These are phyloP conservation scores for Montipora cactus DNA, from an alignment of 64 coral and sea anemone genomes.

Conservation along the genomic window DNA sequence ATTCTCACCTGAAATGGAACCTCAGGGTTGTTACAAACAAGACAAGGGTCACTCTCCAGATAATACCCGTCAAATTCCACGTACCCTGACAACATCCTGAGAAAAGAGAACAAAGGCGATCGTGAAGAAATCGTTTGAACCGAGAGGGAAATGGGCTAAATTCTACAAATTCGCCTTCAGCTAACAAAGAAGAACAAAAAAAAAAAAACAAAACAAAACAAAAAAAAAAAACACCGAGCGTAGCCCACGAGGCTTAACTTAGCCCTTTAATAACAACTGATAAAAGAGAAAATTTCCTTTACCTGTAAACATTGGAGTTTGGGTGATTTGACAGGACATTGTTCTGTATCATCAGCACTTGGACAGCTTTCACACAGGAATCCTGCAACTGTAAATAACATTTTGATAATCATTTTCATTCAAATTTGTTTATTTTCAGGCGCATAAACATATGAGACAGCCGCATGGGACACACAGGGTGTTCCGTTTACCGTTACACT, in stretches of 20 bases:
- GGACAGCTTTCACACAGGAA: constrained; percentile 92
- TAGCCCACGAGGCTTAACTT: too few species aligned
- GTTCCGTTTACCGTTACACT: too few species aligned
- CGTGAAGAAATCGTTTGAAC: neutral
- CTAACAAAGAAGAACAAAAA: too few species aligned
- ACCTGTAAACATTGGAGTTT: constrained; percentile 99
- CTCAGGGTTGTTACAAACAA: constrained; percentile 99
- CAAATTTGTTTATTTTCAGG: neutral
- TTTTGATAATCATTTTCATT: neutral
- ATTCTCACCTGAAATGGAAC: constrained; percentile 86
- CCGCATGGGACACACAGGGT: too few species aligned
- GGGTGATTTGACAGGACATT: constrained; percentile 94
- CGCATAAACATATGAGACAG: too few species aligned
- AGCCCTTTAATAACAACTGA: neutral
- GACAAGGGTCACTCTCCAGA: constrained; percentile 96
- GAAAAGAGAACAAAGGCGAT: neutral
- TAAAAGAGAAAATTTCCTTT: neutral
- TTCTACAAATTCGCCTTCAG: too few species aligned
- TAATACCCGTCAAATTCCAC: constrained; percentile 99
- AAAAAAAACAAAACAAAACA: too few species aligned
- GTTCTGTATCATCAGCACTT: constrained; percentile 90
- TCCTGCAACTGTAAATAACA: constrained; percentile 74
- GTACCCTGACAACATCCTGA: constrained; percentile 94
- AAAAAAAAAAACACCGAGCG: too few species aligned
- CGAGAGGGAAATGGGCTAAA: too few species aligned